Conservation (phyloP, 2,113 vertebrate species). For the Centropus bengalensis region DNA sequence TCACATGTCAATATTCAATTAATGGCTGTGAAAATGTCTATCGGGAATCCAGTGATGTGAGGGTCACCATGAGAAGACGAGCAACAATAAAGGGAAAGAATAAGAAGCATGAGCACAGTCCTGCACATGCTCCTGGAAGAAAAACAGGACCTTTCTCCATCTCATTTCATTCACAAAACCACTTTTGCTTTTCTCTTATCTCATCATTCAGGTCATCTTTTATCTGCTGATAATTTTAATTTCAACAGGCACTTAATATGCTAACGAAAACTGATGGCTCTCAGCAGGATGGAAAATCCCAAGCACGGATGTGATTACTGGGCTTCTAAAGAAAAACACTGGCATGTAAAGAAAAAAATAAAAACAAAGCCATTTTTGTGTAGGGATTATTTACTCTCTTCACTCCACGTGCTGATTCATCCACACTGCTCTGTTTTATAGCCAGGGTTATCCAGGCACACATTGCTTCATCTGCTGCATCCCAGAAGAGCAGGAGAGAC, state of each 20-base stretch:
- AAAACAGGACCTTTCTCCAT: neutral
- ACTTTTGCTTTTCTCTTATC: neutral
- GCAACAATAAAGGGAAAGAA: neutral
- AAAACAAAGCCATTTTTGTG: neutral
- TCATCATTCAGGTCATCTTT: constrained; percentile 13
- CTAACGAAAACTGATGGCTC: constrained; percentile 41
- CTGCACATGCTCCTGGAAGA: neutral
- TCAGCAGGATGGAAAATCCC: constrained; percentile 34
- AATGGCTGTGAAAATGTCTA: neutral
- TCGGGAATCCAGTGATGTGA: neutral
- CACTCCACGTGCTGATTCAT: neutral
- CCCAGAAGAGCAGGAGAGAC: neutral
- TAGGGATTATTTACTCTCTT: neutral
- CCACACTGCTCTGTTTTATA: neutral
- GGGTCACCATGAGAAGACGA: neutral
- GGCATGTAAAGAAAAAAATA: neutral
- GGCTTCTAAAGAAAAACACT: neutral
- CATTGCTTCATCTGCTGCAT: neutral
- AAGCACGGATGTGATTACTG: neutral
- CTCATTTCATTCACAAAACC: neutral
- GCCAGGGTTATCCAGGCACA: neutral
- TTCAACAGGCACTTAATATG: constrained; percentile 28
- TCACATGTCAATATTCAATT: constrained; percentile 13
- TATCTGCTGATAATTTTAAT: constrained; percentile 12
- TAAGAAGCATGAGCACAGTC: neutral